Conservation (phyloP, 2,113 vertebrate genomes). For the Scophthalmus maximus region DNA sequence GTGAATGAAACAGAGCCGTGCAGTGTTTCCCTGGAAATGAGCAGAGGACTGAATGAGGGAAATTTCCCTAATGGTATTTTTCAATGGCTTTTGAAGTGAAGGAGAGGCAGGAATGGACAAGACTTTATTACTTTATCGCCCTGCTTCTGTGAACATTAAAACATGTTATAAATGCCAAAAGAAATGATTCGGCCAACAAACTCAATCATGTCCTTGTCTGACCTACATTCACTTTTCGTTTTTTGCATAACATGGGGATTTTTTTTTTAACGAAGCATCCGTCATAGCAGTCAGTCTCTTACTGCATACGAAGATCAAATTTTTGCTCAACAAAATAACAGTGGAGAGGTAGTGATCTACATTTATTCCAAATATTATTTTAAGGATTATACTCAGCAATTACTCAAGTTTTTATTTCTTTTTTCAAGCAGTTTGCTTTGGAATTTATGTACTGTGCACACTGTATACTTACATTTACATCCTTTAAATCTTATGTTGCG, state of each 20-base stretch:
- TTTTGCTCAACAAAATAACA: background rate
- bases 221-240: constrained; percentile 3
- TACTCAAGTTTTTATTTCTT: background rate
- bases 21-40: constrained; percentile 29
- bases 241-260: background rate
- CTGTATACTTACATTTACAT: background rate
- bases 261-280: background rate
- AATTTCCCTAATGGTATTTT: constrained; percentile 33
- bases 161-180: constrained; percentile 6
- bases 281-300: background rate
- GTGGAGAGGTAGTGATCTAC: background rate
- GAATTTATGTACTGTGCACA: background rate
- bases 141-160: background rate
- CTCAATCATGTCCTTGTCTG: background rate
- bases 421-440: background rate
- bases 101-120: constrained; percentile 25
- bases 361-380: background rate
- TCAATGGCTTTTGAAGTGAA: constrained; percentile 42
- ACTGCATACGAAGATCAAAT: background rate
- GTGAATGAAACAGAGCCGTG: constrained; percentile 17
- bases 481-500: too few relatives aligned
- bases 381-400: background rate
- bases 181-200: constrained; percentile 6
- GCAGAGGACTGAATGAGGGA: constrained; percentile 34
- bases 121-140: constrained; percentile 1